Conservation (phyloP, 1,140 invertebrate species). For the Listronotus oregonensis region DNA sequence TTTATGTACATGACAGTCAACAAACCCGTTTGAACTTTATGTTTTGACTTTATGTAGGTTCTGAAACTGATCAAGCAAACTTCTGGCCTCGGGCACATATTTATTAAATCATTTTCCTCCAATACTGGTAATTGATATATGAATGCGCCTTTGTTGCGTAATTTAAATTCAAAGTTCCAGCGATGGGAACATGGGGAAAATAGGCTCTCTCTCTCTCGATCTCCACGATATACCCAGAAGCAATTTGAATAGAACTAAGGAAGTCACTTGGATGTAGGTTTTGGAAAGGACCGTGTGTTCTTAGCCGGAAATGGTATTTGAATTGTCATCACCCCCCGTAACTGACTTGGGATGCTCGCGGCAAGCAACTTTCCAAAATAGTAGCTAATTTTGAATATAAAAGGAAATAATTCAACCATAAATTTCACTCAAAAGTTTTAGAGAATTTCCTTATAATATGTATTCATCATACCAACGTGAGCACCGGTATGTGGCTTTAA, state of each 20-base stretch:
- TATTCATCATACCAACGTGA: conserved; percentile 13
- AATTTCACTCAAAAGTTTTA: conserved; percentile 7
- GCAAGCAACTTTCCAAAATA: conserved; percentile 20
- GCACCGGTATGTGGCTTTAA: conserved; percentile 8
- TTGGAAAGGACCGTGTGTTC: background rate
- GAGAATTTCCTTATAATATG: conserved; percentile 15
- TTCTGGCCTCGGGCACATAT: too few relatives aligned
- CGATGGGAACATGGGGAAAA: background rate
- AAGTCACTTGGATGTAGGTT: background rate
- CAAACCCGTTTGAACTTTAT: too few relatives aligned
- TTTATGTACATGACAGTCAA: too few relatives aligned
- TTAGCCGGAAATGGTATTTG: conserved; percentile 7
- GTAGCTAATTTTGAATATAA: conserved; percentile 20
- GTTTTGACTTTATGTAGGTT: too few relatives aligned
- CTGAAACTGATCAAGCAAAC: too few relatives aligned
- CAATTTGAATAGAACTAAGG: background rate
- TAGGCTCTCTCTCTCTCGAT: background rate
- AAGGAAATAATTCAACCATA: conserved; percentile 18
- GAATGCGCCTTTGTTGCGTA: too few relatives aligned
- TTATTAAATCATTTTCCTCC: too few relatives aligned
- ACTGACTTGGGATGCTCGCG: background rate
- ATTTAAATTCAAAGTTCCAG: background rate
- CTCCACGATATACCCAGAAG: background rate
- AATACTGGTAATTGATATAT: too few relatives aligned
- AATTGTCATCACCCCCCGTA: conserved; percentile 13